Evolutionary conservation across 2,888 invertebrate genomes (phyloP).

Genomic region (Polydrusus cervinus): DNA sequence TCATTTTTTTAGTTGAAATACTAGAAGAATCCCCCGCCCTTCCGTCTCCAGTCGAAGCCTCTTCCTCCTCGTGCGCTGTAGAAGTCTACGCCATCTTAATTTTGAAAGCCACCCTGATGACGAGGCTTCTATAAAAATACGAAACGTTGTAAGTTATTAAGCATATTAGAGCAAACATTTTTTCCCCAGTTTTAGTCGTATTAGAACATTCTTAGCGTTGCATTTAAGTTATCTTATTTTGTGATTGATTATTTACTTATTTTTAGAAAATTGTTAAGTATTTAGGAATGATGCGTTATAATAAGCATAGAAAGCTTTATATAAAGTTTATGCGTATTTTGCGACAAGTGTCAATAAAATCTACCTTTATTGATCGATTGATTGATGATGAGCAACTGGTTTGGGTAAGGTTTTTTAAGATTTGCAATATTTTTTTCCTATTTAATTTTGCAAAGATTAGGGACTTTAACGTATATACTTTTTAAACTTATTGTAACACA

Average conservation of each 20-base stretch:
- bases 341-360: no score
- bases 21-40: conserved; percentile 47
- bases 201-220: conserved; percentile 9
- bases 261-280: conserved; percentile 1
- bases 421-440: no score
- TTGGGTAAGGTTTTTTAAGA: no score
- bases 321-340: not conserved
- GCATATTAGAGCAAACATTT: conserved; percentile 10
- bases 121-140: conserved; percentile 23
- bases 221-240: not conserved
- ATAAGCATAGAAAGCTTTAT: not conserved
- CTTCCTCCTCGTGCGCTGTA: conserved; percentile 32
- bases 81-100: conserved; percentile 18
- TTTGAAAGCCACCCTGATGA: conserved; percentile 24
- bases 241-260: not conserved
- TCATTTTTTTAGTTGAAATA: conserved; percentile 44
- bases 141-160: conserved; percentile 25
- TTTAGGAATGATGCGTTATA: not conserved
- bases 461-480: not conserved
- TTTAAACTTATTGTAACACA: not conserved
- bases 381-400: no score
- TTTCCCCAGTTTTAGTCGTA: conserved; percentile 14
- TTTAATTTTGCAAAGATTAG: no score
- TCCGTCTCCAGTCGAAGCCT: conserved; percentile 50
- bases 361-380: no score